Percentiles rank a stretch among this genome's conserved stretches.
Conservation (phyloP, 2,113 vertebrate genomes). For the Elephantulus edwardii region DNA sequence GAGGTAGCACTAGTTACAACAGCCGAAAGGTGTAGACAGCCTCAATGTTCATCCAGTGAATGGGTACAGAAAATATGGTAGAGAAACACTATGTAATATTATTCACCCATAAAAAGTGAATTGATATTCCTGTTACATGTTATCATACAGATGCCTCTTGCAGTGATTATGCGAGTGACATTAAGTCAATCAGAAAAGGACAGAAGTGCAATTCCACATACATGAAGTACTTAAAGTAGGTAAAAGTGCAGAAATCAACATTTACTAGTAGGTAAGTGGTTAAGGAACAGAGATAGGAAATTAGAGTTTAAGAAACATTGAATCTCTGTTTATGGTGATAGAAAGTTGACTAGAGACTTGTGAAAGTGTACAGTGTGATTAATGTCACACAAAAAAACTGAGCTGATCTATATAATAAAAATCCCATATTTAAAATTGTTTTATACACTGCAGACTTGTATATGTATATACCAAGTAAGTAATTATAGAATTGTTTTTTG, state of each 20-base stretch:
- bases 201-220: neutral
- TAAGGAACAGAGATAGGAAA: neutral
- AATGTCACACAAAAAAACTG: neutral
- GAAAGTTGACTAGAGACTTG: neutral
- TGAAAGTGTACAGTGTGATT: neutral
- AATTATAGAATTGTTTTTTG: neutral
- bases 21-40: neutral
- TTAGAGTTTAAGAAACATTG: neutral
- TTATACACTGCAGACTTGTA: neutral
- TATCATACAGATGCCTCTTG: neutral
- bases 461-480: neutral
- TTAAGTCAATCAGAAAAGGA: neutral
- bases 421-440: slow-evolving; percentile 10
- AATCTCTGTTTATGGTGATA: neutral
- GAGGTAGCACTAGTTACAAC: neutral
- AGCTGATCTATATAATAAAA: neutral
- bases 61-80: neutral
- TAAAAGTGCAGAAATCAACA: neutral
- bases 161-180: neutral
- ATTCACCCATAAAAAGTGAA: neutral
- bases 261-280: neutral
- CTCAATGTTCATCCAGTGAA: neutral
- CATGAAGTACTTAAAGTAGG: neutral
- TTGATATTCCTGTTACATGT: neutral
- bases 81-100: neutral